Percentiles rank a stretch among this genome's conserved stretches.
These are phyloP conservation scores for Acronicta alni DNA, from an alignment of 2,888 invertebrate species.

Conservation along the genomic window DNA sequence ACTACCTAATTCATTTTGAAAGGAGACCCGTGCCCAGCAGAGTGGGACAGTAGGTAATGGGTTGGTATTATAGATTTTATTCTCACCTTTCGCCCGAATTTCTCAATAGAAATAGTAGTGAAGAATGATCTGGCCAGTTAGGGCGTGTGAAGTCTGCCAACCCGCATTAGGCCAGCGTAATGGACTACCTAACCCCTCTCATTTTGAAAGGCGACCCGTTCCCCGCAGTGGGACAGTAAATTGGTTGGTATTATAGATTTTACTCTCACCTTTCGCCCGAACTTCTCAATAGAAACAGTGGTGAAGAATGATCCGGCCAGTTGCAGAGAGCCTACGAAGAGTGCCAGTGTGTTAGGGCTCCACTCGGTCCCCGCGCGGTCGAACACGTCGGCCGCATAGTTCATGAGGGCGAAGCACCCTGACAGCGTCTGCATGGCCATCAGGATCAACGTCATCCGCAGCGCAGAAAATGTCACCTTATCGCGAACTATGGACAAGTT, in stretches of 20 bases:
- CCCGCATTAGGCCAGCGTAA: too few relatives aligned
- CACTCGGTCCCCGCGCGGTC: conserved; percentile 84
- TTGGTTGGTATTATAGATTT: background rate
- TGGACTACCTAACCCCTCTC: too few relatives aligned
- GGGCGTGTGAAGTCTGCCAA: too few relatives aligned
- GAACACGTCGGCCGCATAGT: conserved; percentile 81
- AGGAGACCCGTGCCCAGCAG: too few relatives aligned
- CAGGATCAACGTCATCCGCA: conserved; percentile 72
- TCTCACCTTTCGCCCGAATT: conserved; percentile 77
- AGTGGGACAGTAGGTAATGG: too few relatives aligned
- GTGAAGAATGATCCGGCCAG: conserved; percentile 77
- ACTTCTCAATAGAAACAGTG: conserved; percentile 76
- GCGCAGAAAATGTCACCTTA: conserved; percentile 70
- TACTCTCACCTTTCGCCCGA: conserved; percentile 74
- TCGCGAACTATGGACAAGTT: conserved; percentile 67
- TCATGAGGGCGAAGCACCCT: conserved; percentile 82
- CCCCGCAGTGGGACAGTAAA: too few relatives aligned
- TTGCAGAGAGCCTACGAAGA: conserved; percentile 74
- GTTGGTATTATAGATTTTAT: too few relatives aligned
- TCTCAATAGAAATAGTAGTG: conserved; percentile 76
- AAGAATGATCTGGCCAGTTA: conserved; percentile 76
- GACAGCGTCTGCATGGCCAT: conserved; percentile 80
- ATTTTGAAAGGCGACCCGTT: too few relatives aligned
- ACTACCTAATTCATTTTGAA: too few relatives aligned
- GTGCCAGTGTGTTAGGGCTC: conserved; percentile 79